Base-by-base conservation (phyloP, 2,888 invertebrate species). In the Microctonus brassicae region DNA sequence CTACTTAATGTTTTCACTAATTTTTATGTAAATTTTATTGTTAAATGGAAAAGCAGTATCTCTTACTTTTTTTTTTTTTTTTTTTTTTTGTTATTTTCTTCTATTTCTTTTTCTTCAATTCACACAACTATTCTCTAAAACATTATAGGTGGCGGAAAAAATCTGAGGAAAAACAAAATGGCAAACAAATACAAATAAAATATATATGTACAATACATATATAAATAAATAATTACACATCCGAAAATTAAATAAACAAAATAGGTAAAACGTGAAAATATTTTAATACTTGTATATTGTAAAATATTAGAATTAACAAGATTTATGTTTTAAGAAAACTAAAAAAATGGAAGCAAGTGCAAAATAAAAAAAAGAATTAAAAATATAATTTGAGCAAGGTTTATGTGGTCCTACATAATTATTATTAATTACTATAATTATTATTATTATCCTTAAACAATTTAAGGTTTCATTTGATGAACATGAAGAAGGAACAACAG, bases 371-470 rank as follows among this genome's bases (percentile, higher is more conserved):
- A 79, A 77, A 63, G 79, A 73, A 76, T 78, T 77, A 78, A 81
- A 80, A 52, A 58, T 85, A 85, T 84, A 81, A 82, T 83, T 83
- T 83, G 87, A 87, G 87, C 87, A 87, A 87, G 87, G 86, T 86
- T 86, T 83, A 86, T 83, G 87, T 87, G 87, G 87, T 87, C 85
- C 83, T 86, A 87, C 81, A 83, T 79, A 83, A 81, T 84, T 83
- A 80, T 78, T 61, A 72, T 63, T 42, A 70, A 73, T 70, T 75
- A 74, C 73, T 47, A 74, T 58, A 22, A 70, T 39, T 58, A 70
- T 47, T 39, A 60, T 47, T 20, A 70, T 69, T 42, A 61, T 62
- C 60, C 75, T 77, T 76, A 74, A 57, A 24, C 10, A 42, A 42
- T 24, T 22, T 39, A 52, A 29, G 55, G 55, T 13, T 55, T 55